Evolutionary conservation across 2,888 invertebrate species (phyloP).

Genomic region (Lithophane leautieri): DNA sequence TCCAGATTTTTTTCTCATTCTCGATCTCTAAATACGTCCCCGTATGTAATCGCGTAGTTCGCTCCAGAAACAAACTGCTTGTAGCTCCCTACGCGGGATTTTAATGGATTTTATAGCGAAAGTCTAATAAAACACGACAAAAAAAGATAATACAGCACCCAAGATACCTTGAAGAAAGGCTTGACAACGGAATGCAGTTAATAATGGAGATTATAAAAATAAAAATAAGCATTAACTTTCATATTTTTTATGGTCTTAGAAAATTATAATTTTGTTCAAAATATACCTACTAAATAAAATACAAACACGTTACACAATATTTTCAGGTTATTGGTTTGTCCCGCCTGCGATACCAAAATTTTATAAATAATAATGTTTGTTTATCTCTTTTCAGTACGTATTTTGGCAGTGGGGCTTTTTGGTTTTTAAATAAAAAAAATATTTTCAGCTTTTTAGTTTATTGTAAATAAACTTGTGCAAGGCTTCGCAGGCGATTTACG

Average conservation of each 20-base stretch:
- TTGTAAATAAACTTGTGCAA: too few relatives aligned
- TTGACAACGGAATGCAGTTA: not conserved
- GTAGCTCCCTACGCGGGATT: conserved; percentile 15
- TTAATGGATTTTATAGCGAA: conserved; percentile 38
- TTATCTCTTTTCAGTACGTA: too few relatives aligned
- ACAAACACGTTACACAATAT: too few relatives aligned
- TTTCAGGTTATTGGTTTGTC: too few relatives aligned
- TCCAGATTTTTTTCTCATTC: not conserved
- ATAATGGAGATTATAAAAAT: not conserved
- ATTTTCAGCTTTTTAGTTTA: too few relatives aligned
- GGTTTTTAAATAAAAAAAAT: too few relatives aligned
- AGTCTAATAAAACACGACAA: conserved; percentile 32
- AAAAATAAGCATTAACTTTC: not conserved
- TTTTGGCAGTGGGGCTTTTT: too few relatives aligned
- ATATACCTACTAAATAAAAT: too few relatives aligned
- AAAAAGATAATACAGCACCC: conserved; percentile 25
- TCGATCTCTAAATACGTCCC: conserved; percentile 8
- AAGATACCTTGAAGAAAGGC: not conserved
- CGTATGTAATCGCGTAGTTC: conserved; percentile 4
- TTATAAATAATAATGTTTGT: too few relatives aligned
- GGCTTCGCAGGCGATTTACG: too few relatives aligned
- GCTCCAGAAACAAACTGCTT: conserved; percentile 26
- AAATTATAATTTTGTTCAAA: too few relatives aligned
- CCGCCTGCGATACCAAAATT: too few relatives aligned
- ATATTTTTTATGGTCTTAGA: not conserved